Base-by-base conservation (phyloP, 2,113 vertebrate species). In the Callospermophilus lateralis region DNA sequence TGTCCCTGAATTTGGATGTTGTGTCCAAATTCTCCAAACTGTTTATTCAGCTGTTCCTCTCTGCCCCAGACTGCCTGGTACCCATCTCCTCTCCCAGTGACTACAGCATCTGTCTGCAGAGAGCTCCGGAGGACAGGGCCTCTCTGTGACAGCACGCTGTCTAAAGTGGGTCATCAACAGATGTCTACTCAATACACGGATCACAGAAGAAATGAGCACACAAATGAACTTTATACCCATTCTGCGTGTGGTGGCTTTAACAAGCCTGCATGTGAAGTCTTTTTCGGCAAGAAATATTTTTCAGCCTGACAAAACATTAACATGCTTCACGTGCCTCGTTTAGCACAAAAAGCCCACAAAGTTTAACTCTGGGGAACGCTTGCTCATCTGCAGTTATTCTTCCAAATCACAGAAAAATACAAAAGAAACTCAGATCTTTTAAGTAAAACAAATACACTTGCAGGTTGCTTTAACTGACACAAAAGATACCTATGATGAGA, bases 281-380 rank as follows among this genome's bases (percentile, higher is more conserved):
- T 89, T 94, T 88, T 74, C 37, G 45, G 80, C 65, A 86, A 68
- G 68, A 95, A 89, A 58, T 84, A 80, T 32, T 93, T 97, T 89
- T 53, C 92, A 93, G 90, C 53, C 84, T 90, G 89, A 89, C 85
- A 90, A 94, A 95, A 93, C 53, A 85, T 70, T 80, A 73, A 45
- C 51, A 84, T 67, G 72, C 32, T 53, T 78, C 26, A 4, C 1
- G 39, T n/a, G 39, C 84, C 85, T 53, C 73, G 16, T 72, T 95
- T 80, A 72, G 45, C 92, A 95, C 24, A 90, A 90, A 97, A 93
- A 94, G 78, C 84, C 70, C 86, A 72, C 58, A 26, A 61, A 85
- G 58, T 73, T 77, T 76, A 86, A 89, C 78, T 91, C 65, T 39
- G 4, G 37, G 58, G 67, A 92, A 92, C 32, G 65, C 67, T n/a